Evolutionary conservation across 2,888 invertebrate genomes (phyloP).

Genomic region (Cheilosia soror): DNA sequence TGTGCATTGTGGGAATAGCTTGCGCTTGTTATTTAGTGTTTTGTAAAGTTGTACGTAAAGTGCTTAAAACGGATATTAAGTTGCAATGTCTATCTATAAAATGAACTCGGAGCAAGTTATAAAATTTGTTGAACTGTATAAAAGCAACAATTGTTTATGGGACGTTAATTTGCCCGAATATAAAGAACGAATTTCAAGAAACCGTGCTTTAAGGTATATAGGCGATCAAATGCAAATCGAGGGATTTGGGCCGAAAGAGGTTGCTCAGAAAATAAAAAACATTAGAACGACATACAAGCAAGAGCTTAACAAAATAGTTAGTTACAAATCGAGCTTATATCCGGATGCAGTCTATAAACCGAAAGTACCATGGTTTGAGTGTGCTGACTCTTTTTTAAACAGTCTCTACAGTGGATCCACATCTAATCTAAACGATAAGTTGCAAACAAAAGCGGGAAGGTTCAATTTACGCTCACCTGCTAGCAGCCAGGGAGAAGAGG

Average conservation of each 20-base stretch:
- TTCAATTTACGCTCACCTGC: not conserved
- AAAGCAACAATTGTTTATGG: not conserved
- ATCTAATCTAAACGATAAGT: not conserved
- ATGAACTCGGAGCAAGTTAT: not conserved
- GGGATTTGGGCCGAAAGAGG: not conserved
- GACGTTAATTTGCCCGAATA: not conserved
- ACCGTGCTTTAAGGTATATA: not conserved
- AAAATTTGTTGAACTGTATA: slow-evolving; percentile 1
- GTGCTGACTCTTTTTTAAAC: not conserved
- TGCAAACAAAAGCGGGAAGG: not conserved
- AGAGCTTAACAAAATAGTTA: not conserved
- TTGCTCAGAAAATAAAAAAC: slow-evolving; percentile 6
- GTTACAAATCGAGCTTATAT: not conserved
- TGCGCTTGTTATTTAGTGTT: not conserved
- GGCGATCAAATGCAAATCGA: not conserved
- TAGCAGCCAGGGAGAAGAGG: no score
- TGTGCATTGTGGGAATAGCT: not conserved
- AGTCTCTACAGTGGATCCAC: not conserved
- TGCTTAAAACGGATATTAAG: not conserved
- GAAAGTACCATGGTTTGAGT: not conserved
- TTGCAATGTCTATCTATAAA: not conserved
- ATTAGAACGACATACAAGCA: slow-evolving; percentile 1
- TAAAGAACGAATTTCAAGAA: not conserved
- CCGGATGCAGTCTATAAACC: not conserved
- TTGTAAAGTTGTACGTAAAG: not conserved